Base-by-base conservation (phyloP, 2,113 vertebrate genomes). In the Pelmatolapia mariae region DNA sequence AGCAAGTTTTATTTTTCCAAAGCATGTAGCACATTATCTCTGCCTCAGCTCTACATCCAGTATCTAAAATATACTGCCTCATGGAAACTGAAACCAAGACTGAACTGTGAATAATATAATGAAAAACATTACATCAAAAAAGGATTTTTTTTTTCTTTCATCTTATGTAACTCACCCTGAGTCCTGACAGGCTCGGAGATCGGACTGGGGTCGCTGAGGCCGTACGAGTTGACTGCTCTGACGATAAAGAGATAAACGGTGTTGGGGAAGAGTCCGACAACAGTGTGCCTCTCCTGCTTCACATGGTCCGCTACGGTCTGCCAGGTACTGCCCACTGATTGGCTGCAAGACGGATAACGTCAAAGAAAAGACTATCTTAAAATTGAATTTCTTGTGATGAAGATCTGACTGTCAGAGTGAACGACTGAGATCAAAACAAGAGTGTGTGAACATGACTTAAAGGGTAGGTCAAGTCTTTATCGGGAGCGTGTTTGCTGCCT, bases 221-320 rank as follows among this genome's bases (percentile, higher is more conserved):
- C 98, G 0, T 98, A 96, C 7, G 95, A 87, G 10, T 98, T 98
- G 91, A 97, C 96, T 0, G 99, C 98, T 80, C 98, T 95, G 61
- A 99, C 97, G 38, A 99, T 96, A 84, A 99, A 99, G 85, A 99
- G 95, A 92, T 99, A 99, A 80, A 98, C 92, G 0, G 98, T 98
- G 95, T 97, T 96, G 10, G 98, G 98, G 91, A 96, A 89, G 19
- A 99, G 97, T 68, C 97, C 97, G 0, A 95, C 90, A 19, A 99
- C 96, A 0, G 97, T 98, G 96, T 99, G 96, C 26, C 95, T 97
- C 94, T 98, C 98, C 33, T 97, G 94, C 91, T 93, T 96, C 86
- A 99, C 98, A 0, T 97, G 90, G 2, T 98, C 96, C 0, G 98
- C 98, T 82, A 98, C 98, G 0, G 98, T 99, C 92, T 95, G 96